Evolutionary conservation across 1,140 invertebrate species (phyloP), one percentile per base, ranked within the genome.

Genomic region (Drosophila ercepeae): DNA sequence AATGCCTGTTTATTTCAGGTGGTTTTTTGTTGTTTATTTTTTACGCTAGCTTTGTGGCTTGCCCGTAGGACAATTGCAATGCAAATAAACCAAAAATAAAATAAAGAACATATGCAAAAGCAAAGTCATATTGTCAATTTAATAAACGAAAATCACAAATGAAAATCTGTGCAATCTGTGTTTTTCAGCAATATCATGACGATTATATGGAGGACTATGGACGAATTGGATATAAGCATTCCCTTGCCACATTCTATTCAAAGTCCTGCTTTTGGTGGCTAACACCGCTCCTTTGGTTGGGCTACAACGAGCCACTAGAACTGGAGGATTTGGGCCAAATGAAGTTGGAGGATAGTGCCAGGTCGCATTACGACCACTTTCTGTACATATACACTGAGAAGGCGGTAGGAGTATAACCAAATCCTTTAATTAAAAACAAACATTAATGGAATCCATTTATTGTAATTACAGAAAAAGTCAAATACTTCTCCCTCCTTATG

Each of bases 191-290:
- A 39, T 39, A 39, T 7, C 36, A 81, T 0, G 86, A 90, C 13
- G 86, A 86, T 18, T 90, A 77, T 14, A 39, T 82, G 29, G 89
- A 91, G 21, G 79, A 90, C n/a, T 78, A 78, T 53, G 86, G 78
- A 3, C 76, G 65, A 41, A 90, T 91, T 19, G 89, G 90, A 5
- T 94, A 94, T 57, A 92, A 93, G 63, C 94, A 95, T 65, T 92
- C 93, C 9, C 91, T 93, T 53, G 93, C 93, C 4, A 94, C 94
- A 78, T 94, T 95, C 52, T 93, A 94, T 61, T 96, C 95, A 0
- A 95, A 94, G 91, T 92, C 95, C 34, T 94, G 95, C 11, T 97
- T 96, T 89, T 96, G 94, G 90, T 97, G 96, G 96, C 89, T 97
- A 18, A 94, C 94, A 41, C 91, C 93, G 3, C 89, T 97, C 2